These are phyloP conservation scores for Coronaproctus castanopsis DNA, from an alignment of 2,888 invertebrate species.

Conservation along the genomic window DNA sequence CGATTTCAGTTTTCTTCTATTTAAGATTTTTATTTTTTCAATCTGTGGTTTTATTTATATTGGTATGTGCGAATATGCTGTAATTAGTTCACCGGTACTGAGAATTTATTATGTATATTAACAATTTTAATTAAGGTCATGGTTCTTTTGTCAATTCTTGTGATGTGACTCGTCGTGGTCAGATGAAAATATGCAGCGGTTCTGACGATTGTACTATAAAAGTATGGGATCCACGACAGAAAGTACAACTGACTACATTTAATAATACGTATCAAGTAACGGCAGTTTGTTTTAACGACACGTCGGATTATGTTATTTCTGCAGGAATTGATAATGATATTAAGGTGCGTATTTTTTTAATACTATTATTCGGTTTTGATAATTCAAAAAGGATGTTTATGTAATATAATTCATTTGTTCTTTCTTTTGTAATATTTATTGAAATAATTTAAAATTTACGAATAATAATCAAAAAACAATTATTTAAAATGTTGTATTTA, in stretches of 20 bases:
- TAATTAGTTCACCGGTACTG: background rate
- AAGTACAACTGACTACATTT: conserved; percentile 45
- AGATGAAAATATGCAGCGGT: conserved; percentile 74
- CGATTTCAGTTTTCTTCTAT: background rate
- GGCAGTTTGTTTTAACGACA: conserved; percentile 82
- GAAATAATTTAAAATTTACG: too few relatives aligned
- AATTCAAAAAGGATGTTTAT: background rate
- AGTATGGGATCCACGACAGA: conserved; percentile 80
- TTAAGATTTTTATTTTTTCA: background rate
- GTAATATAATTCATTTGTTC: background rate
- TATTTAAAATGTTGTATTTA: too few relatives aligned
- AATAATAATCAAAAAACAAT: too few relatives aligned
- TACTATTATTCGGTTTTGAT: background rate
- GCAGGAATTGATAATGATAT: conserved; percentile 94
- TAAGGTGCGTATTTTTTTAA: conserved; percentile 34
- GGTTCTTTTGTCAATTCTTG: conserved; percentile 37
- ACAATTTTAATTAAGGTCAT: too few relatives aligned
- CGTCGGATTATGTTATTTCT: conserved; percentile 80
- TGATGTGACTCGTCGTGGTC: conserved; percentile 56
- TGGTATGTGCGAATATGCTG: background rate
- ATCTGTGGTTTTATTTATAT: background rate
- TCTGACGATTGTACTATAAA: conserved; percentile 87
- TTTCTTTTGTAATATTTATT: background rate
- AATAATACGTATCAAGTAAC: conserved; percentile 53
- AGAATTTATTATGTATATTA: background rate